A percentile compares a stretch with the other conserved stretches of the same genome.
phyloP scores from a whole-genome alignment of 2,113 vertebrate genomes.

The Machaerirhynchus nigripectus region DNA sequence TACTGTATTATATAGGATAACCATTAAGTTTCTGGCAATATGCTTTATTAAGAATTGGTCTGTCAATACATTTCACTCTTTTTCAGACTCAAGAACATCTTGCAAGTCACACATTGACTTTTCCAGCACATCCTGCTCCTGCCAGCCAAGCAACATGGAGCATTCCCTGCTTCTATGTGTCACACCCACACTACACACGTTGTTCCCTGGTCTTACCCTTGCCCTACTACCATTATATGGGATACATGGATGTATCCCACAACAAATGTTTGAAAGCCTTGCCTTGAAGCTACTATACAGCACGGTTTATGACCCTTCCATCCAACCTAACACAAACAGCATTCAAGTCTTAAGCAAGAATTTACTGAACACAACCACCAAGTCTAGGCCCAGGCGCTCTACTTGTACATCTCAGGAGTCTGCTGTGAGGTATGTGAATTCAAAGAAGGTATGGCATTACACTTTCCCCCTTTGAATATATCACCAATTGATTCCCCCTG shows the following conservation, averaged over 20 bases:
- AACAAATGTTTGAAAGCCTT: not conserved
- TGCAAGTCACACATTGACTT: not conserved
- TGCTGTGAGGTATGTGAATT: not conserved
- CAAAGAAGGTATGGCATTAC: not conserved
- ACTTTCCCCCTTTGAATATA: conserved; percentile 30
- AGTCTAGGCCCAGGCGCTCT: not conserved
- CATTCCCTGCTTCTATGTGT: not conserved
- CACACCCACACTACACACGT: accelerated
- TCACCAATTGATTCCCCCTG: conserved; percentile 24
- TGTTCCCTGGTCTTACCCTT: not conserved
- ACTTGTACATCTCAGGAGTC: not conserved
- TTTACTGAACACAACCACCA: not conserved
- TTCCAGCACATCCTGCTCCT: not conserved
- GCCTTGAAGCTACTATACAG: conserved; percentile 1
- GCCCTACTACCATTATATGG: not conserved
- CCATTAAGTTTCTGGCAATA: not conserved
- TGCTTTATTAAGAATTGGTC: not conserved
- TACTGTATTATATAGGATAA: not conserved
- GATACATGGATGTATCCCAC: not conserved
- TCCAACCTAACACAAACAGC: not conserved
- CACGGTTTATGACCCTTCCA: not conserved
- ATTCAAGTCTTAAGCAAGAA: not conserved
- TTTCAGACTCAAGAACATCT: not conserved
- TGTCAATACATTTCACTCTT: not conserved
- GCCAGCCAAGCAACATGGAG: not conserved